Evolutionary conservation across 2,113 vertebrate species (phyloP).

Genomic region (Nothocercus nigrocapillus): DNA sequence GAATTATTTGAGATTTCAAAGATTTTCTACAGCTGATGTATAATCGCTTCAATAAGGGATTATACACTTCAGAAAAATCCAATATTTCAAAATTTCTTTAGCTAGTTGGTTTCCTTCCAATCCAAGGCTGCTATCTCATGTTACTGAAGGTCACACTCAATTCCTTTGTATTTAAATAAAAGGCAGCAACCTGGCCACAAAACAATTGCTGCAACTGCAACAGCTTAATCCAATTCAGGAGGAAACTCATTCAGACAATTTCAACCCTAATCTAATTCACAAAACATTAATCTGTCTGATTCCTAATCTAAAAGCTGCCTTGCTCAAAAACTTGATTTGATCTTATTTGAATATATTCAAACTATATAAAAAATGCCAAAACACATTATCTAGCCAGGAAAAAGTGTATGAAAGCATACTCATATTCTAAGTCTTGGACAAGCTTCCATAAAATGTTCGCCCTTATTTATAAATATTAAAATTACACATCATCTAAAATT

Average conservation of each 20-base stretch:
- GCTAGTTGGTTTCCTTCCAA: neutral
- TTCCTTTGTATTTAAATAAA: constrained; percentile 57
- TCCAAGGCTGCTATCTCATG: constrained; percentile 27
- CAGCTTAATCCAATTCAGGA: constrained; percentile 62
- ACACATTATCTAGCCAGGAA: neutral
- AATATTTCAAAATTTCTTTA: constrained; percentile 5
- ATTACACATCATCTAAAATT: neutral
- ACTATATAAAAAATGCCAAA: neutral
- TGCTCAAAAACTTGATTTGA: constrained; percentile 32
- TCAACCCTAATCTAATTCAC: constrained; percentile 66
- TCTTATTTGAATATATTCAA: constrained; percentile 19
- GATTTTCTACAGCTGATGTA: neutral
- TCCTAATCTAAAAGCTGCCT: constrained; percentile 38
- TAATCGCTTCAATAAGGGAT: neutral
- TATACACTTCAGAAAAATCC: neutral
- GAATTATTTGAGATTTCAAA: neutral
- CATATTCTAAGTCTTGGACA: neutral
- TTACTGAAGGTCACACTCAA: constrained; percentile 42
- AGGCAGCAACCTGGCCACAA: constrained; percentile 35
- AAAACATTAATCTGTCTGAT: constrained; percentile 65
- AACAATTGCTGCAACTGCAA: constrained; percentile 43
- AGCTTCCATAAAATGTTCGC: neutral
- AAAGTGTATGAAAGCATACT: neutral
- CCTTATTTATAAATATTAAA: neutral
- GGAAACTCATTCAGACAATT: constrained; percentile 62